Conservation (phyloP, 2,797 vertebrate species). For the Pseudochirops corinnae region DNA sequence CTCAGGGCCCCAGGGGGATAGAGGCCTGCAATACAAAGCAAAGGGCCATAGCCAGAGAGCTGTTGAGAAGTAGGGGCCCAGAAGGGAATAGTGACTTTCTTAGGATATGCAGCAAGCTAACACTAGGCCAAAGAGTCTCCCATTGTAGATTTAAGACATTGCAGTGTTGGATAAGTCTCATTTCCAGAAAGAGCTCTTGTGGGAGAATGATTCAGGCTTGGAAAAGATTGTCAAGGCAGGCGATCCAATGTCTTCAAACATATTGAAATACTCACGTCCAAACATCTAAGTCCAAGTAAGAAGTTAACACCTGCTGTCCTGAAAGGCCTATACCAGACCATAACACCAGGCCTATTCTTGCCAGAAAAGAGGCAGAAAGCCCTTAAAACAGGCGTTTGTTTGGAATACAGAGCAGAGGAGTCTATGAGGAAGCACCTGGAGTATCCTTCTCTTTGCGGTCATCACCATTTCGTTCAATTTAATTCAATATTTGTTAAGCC, state of each 20-base stretch:
- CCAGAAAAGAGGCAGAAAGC: background rate
- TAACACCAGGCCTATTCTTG: background rate
- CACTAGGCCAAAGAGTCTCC: background rate
- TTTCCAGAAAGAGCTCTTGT: background rate
- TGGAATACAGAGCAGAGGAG: background rate
- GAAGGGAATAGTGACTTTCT: background rate
- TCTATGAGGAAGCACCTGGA: background rate
- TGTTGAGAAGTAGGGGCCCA: fast-evolving
- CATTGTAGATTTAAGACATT: fast-evolving
- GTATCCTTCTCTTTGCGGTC: background rate
- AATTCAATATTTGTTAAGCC: background rate
- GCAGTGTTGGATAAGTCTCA: no score
- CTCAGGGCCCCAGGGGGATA: conserved; percentile 78
- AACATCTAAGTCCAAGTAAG: background rate
- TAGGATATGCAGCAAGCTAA: background rate
- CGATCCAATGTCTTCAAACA: background rate
- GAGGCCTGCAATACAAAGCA: conserved; percentile 83
- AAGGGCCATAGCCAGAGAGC: conserved; percentile 59
- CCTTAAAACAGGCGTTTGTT: background rate
- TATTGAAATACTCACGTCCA: background rate
- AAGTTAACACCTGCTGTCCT: background rate
- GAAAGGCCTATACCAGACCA: background rate
- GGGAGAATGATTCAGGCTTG: background rate
- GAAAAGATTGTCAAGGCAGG: background rate
- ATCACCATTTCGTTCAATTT: background rate